phyloP scores from a whole-genome alignment of 2,797 vertebrate species.

The Ateles fusciceps region DNA sequence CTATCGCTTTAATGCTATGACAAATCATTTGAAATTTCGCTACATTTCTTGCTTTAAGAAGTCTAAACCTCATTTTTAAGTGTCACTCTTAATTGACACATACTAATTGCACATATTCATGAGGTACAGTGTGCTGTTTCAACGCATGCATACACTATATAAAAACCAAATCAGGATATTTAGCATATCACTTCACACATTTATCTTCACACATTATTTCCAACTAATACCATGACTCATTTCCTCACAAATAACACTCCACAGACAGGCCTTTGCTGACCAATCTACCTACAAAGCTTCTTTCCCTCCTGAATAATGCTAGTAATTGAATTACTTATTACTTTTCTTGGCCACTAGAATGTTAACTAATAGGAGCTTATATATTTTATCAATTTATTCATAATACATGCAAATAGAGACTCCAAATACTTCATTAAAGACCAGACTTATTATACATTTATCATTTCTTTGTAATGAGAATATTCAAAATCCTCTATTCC shows the following conservation, averaged over 20 bases:
- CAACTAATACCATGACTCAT: background rate
- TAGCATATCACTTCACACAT: background rate
- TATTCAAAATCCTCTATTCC: background rate
- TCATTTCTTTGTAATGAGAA: background rate
- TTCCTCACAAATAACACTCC: background rate
- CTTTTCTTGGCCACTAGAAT: background rate
- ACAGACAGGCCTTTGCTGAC: background rate
- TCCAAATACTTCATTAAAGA: background rate
- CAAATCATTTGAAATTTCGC: background rate
- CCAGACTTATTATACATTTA: background rate
- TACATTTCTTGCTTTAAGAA: background rate
- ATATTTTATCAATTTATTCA: background rate
- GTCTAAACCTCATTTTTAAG: background rate
- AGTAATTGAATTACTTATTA: background rate
- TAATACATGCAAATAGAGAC: background rate
- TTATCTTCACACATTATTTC: background rate
- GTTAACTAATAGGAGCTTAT: background rate
- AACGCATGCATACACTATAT: background rate
- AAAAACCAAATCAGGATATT: background rate
- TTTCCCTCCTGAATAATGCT: background rate
- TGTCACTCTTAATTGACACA: background rate
- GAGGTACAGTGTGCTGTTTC: background rate
- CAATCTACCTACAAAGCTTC: background rate
- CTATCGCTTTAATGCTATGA: background rate
- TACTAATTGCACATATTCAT: background rate